phyloP scores from a whole-genome alignment of 2,888 invertebrate species.

The Plagodis dolabraria region DNA sequence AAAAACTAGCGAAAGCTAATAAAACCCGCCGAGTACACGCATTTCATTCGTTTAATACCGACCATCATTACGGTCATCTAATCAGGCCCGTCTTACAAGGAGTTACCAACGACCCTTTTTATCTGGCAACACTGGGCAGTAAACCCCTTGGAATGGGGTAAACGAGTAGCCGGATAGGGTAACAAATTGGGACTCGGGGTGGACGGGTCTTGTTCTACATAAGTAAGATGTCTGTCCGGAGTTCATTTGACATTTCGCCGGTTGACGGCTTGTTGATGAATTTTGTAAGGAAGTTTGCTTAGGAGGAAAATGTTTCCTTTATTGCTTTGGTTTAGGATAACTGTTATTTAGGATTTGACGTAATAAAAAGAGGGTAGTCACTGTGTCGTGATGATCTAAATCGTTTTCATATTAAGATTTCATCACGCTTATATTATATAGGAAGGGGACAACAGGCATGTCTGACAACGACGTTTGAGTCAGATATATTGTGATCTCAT shows the following conservation, averaged over 20 bases:
- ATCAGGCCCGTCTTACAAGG: conserved; percentile 60
- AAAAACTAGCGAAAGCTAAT: conserved; percentile 24
- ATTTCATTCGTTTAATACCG: conserved; percentile 52
- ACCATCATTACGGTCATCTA: conserved; percentile 69
- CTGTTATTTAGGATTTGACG: neutral
- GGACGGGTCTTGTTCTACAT: conserved; percentile 29
- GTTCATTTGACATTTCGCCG: conserved; percentile 27
- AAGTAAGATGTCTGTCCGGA: conserved; percentile 16
- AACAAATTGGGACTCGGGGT: conserved; percentile 50
- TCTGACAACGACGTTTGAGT: too few species aligned
- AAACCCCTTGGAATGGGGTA: conserved; percentile 53
- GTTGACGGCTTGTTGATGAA: conserved; percentile 14
- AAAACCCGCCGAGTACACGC: conserved; percentile 36
- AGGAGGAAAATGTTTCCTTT: conserved; percentile 6
- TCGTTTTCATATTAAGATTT: too few species aligned
- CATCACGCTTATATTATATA: too few species aligned
- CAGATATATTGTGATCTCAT: too few species aligned
- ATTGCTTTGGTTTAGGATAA: conserved; percentile 4
- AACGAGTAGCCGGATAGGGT: conserved; percentile 37
- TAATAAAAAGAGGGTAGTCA: too few species aligned
- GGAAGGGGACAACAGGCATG: too few species aligned
- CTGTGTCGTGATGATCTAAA: too few species aligned
- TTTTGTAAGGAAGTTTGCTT: conserved; percentile 8
- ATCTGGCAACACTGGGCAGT: conserved; percentile 66
- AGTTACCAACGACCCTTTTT: conserved; percentile 58